Conservation (phyloP, 2,888 invertebrate species). For the Argyra leucocephala region DNA sequence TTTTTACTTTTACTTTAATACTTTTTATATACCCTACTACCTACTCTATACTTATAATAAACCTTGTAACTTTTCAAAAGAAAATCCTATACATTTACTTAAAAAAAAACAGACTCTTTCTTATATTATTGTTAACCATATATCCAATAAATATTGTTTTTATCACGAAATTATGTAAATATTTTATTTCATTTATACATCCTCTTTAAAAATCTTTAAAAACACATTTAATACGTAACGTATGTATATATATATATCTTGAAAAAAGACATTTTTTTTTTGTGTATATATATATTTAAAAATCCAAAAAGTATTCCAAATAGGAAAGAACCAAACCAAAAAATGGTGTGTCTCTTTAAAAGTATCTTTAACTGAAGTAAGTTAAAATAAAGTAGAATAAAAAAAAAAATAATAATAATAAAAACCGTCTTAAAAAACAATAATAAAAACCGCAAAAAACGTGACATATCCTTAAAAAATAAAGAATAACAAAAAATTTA, state of each 20-base stretch:
- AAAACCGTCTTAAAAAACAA: neutral
- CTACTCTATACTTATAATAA: no score
- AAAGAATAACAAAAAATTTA: no score
- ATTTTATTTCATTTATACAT: neutral
- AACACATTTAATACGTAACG: neutral
- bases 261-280: neutral
- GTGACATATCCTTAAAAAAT: neutral
- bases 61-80: no score
- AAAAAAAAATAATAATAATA: neutral
- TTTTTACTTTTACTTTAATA: no score
- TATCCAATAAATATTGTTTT: slow-evolving; percentile 3
- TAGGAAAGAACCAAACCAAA: no score
- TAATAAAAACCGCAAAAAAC: neutral
- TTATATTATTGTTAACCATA: neutral
- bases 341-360: no score
- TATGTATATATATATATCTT: neutral
- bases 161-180: slow-evolving; percentile 6
- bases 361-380: no score
- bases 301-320: no score
- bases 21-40: no score
- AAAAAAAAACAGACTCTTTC: neutral
- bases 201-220: slow-evolving; percentile 3
- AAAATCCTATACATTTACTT: neutral
- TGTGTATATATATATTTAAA: neutral
- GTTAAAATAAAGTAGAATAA: neutral